phyloP scores from a whole-genome alignment of 2,888 invertebrate species.

The Lathronympha strigana region DNA sequence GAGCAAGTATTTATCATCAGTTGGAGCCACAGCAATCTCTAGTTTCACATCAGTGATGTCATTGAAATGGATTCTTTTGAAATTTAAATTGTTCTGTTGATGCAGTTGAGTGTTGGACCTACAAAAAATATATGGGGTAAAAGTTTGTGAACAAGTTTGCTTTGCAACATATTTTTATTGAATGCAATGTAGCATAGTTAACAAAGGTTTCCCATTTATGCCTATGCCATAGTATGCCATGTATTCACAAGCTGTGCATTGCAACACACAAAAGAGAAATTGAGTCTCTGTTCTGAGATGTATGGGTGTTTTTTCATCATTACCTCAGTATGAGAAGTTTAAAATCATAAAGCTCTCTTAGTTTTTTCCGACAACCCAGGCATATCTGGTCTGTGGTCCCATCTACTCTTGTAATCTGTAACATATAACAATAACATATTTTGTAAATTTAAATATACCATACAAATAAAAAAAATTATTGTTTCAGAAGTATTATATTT shows the following conservation, averaged over 20 bases:
- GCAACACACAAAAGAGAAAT: too few species aligned
- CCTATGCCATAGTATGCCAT: too few species aligned
- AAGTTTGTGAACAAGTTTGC: too few species aligned
- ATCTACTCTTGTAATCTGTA: constrained; percentile 53
- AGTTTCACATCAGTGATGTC: constrained; percentile 60
- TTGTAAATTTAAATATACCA: neutral
- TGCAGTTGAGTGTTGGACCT: constrained; percentile 58
- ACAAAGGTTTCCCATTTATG: too few species aligned
- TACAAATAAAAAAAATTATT: too few species aligned
- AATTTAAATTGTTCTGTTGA: constrained; percentile 44
- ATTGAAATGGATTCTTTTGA: constrained; percentile 57
- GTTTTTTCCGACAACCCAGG: constrained; percentile 65
- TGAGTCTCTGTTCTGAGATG: too few species aligned
- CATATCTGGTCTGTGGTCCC: constrained; percentile 57
- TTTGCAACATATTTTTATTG: too few species aligned
- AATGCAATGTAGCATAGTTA: too few species aligned
- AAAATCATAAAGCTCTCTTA: constrained; percentile 60
- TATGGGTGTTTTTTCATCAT: neutral
- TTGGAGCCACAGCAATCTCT: constrained; percentile 47
- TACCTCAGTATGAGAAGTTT: constrained; percentile 62
- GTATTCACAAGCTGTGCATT: too few species aligned
- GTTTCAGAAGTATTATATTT: too few species aligned
- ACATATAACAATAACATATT: constrained; percentile 25
- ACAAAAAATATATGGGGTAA: constrained; percentile 41
- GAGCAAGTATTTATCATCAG: constrained; percentile 43